Evolutionary conservation across 2,888 invertebrate genomes (phyloP), one percentile per base, ranked within the genome.

Genomic region (Elysia crispata): DNA sequence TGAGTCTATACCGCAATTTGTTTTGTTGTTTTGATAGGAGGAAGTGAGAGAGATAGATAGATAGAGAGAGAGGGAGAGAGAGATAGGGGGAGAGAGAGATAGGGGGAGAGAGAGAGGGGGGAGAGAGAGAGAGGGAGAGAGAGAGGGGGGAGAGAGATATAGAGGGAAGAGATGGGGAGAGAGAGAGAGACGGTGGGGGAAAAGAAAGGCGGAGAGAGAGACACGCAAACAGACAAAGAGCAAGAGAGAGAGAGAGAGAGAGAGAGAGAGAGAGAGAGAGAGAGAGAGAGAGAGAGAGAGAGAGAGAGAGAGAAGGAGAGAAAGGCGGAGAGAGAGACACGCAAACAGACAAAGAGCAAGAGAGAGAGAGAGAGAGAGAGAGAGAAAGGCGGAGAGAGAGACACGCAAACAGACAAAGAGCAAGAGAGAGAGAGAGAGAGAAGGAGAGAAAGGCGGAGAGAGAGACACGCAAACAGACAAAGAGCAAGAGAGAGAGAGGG

Each of bases 341-440:
- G 25, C 13, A 72, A 1, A 50, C n/a, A 49, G 18, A 50, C 30
- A 31, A 25, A 25, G 11, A 76, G 28, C 66, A 15, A 18, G n/a
- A n/a, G n/a, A n/a, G n/a, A 25, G 41, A 13, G n/a, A n/a, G n/a
- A n/a, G n/a, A n/a, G n/a, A n/a, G n/a, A n/a, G n/a, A n/a, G n/a
- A n/a, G 64, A 60, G 76, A 70, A 62, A 62, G 72, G 60, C 31
- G 69, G 57, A 60, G 54, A 57, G 28, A 77, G 70, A 66, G 41
- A n/a, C n/a, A n/a, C n/a, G n/a, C n/a, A n/a, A n/a, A 73, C 73
- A 25, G 25, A 64, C 33, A 67, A 33, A 67, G 31, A 33, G 67
- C 13, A 30, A 18, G 3, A 18, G 30, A 3, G 33, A 33, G 41
- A 6, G 41, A 33, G 33, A 33, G 70, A 0, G 25, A 8, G 72